Base-by-base conservation (phyloP, 2,797 vertebrate species). In the Enteromius mattozi region DNA sequence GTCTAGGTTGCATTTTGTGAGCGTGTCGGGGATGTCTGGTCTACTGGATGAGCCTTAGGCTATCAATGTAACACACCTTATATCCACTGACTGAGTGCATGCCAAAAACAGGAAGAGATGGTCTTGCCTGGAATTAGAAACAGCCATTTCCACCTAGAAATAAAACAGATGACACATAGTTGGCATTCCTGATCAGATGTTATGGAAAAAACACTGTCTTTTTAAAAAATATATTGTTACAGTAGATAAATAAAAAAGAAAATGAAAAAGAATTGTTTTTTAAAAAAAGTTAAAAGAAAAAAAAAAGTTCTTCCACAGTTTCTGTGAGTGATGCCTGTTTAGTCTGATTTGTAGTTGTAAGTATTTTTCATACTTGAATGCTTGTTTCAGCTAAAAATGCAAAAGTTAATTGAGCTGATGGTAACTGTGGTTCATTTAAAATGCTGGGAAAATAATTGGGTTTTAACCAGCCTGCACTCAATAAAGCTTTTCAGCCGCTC, bases 401-500 rank as follows among this genome's bases (percentile, higher is more conserved):
- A 72, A 85, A 84, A 86, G 40, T 83, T 86, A 87, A 91, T 85
- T 87, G 84, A 86, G 77, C 82, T 17, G 70, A 87, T 65, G 86
- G 82, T 77, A 89, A 91, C 90, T 88, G 87, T 72, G 78, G 59
- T 83, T 82, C 72, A 83, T 90, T 91, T 88, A 89, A 72, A 79
- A 81, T 82, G 69, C 72, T 85, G 56, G 59, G 61, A 88, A 87
- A 91, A 89, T 87, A 70, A 66, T 65, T 87, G 71, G 77, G 88
- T 85, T 85, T 72, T 61, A 19, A 56, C 47, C 40, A 86, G 70
- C 42, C 88, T 87, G 35, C 89, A 90, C 72, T 71, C 86, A 89
- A 88, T 92, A 89, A 93, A 82, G 78, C 85, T 91, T 90, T 90
- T 86, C 86, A 86, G 71, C 24, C 85, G 63, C 37, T 86, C 51